Evolutionary conservation across 2,113 vertebrate genomes (phyloP).

Genomic region (Neogale vison): DNA sequence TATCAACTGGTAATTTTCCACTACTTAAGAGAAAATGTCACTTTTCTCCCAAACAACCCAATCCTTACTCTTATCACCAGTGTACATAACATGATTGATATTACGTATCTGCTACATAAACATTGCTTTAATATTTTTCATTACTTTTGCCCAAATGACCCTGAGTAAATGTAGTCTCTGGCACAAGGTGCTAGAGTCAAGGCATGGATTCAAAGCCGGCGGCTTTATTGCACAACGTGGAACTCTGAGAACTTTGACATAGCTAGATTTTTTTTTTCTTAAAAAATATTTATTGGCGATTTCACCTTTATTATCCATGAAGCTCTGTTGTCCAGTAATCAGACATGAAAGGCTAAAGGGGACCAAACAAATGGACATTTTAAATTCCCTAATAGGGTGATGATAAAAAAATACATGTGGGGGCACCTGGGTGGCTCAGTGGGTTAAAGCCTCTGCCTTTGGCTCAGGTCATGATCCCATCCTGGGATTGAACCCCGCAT

Average conservation of each 20-base stretch:
- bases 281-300: slow-evolving; percentile 38
- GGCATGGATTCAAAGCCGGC: slow-evolving; percentile 73
- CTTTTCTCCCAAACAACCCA: slow-evolving; percentile 70
- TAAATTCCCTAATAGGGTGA: slow-evolving; percentile 46
- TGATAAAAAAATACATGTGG: not conserved
- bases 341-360: not conserved
- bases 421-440: too few relatives aligned
- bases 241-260: slow-evolving; percentile 46
- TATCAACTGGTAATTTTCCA: slow-evolving; percentile 73
- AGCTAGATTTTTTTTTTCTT: not conserved
- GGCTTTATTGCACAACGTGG: slow-evolving; percentile 67
- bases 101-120: slow-evolving; percentile 79
- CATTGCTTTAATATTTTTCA: slow-evolving; percentile 78
- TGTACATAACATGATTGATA: slow-evolving; percentile 71
- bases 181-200: slow-evolving; percentile 63
- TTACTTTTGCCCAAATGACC: slow-evolving; percentile 82
- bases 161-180: slow-evolving; percentile 80
- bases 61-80: slow-evolving; percentile 71
- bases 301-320: slow-evolving; percentile 39
- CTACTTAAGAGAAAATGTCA: slow-evolving; percentile 62
- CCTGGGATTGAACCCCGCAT: too few relatives aligned
- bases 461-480: too few relatives aligned
- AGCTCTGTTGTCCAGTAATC: slow-evolving; percentile 49
- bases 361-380: slow-evolving; percentile 43
- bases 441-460: too few relatives aligned